Evolutionary conservation across 2,113 vertebrate genomes (phyloP).

Genomic region (Todiramphus saurophagus): DNA sequence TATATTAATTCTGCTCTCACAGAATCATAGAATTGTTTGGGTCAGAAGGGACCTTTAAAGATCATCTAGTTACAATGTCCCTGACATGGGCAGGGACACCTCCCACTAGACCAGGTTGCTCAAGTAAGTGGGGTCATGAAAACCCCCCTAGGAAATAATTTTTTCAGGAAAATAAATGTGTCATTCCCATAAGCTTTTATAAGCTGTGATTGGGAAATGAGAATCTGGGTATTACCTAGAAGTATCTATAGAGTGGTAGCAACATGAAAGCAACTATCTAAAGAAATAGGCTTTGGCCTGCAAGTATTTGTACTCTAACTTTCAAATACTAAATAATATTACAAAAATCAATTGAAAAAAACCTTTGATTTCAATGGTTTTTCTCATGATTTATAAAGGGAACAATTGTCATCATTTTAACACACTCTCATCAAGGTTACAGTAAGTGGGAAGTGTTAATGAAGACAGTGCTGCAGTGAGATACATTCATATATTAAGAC

Average conservation of each 20-base stretch:
- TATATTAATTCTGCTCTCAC: not conserved
- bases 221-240: not conserved
- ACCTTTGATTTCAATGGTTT: not conserved
- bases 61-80: too few relatives aligned
- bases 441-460: conserved; percentile 4
- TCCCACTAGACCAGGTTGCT: too few relatives aligned
- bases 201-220: not conserved
- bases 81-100: too few relatives aligned
- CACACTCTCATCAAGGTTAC: not conserved
- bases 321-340: not conserved
- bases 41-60: too few relatives aligned
- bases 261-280: not conserved
- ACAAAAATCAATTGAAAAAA: not conserved
- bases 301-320: not conserved
- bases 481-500: not conserved
- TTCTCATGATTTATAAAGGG: not conserved
- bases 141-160: not conserved
- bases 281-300: not conserved
- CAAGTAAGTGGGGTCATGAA: not conserved
- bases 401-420: not conserved
- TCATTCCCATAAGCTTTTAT: not conserved
- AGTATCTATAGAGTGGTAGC: not conserved
- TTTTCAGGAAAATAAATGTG: not conserved
- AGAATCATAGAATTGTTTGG: not conserved
- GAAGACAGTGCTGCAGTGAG: not conserved